Percentiles rank a stretch among this genome's conserved stretches.
Evolutionary conservation across 2,113 vertebrate genomes (phyloP).

Genomic region (Nicator chloris): DNA sequence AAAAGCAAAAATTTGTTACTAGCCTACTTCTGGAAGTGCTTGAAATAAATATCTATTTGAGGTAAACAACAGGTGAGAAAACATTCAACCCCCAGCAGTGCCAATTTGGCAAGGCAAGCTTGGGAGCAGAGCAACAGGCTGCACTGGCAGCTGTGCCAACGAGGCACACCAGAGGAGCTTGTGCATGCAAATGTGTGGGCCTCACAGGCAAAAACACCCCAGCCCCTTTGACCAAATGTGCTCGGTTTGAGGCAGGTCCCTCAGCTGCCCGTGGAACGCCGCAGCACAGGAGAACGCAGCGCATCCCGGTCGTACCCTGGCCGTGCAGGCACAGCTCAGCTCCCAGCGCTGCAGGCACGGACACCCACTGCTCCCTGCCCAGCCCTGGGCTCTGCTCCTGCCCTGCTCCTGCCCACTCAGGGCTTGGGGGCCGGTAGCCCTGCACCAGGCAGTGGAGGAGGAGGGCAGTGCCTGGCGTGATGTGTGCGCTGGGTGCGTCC

Average conservation of each 20-base stretch:
- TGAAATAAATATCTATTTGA: neutral
- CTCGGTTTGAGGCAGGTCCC: neutral
- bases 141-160: accelerated
- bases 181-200: neutral
- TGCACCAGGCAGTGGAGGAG: neutral
- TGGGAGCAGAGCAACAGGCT: neutral
- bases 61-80: neutral
- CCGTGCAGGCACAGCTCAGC: accelerated
- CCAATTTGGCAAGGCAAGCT: neutral
- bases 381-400: neutral
- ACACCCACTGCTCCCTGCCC: neutral
- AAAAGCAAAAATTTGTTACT: neutral
- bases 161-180: neutral
- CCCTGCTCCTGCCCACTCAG: neutral
- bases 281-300: accelerated
- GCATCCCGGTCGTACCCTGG: neutral
- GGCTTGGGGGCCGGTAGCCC: neutral
- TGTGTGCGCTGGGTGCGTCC: accelerated
- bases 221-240: neutral
- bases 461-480: neutral
- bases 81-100: neutral
- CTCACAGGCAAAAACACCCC: neutral
- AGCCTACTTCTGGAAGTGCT: neutral
- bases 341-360: accelerated
- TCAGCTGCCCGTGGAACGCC: accelerated